Conservation (phyloP, 2,888 invertebrate species). For the Calameuta idolon region DNA sequence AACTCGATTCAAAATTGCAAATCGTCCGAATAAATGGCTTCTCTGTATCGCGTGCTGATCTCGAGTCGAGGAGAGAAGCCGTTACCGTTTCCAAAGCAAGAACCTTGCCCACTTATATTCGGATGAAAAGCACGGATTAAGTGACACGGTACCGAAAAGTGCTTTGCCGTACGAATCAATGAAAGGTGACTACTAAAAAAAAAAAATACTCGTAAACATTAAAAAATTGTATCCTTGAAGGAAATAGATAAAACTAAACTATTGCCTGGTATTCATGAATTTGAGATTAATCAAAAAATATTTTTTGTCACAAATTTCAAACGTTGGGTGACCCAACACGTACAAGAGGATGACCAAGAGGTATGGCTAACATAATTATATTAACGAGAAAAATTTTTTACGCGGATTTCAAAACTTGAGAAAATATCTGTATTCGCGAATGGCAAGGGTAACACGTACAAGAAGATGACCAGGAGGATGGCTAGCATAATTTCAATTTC, state of each 20-base stretch:
- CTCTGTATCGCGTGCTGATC: neutral
- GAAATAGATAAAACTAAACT: neutral
- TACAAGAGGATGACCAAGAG: too few relatives aligned
- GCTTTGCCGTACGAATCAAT: neutral
- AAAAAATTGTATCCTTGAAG: neutral
- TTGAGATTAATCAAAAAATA: neutral
- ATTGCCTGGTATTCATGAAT: neutral
- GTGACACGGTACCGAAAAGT: neutral
- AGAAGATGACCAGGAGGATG: neutral
- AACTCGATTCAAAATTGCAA: neutral
- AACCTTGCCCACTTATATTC: neutral
- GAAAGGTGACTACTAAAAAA: neutral
- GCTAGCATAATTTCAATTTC: conserved; percentile 48
- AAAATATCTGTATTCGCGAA: too few relatives aligned
- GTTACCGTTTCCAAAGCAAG: neutral
- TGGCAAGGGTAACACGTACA: neutral
- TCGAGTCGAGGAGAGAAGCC: neutral
- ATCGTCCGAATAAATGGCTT: neutral
- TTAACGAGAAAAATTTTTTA: neutral
- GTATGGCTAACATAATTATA: too few relatives aligned
- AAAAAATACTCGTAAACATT: neutral
- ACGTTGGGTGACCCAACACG: too few relatives aligned
- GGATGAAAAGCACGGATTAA: neutral
- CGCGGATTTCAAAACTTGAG: neutral
- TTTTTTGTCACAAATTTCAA: too few relatives aligned